Conservation (phyloP, 2,797 vertebrate species). For the Gymnothorax reevesii region DNA sequence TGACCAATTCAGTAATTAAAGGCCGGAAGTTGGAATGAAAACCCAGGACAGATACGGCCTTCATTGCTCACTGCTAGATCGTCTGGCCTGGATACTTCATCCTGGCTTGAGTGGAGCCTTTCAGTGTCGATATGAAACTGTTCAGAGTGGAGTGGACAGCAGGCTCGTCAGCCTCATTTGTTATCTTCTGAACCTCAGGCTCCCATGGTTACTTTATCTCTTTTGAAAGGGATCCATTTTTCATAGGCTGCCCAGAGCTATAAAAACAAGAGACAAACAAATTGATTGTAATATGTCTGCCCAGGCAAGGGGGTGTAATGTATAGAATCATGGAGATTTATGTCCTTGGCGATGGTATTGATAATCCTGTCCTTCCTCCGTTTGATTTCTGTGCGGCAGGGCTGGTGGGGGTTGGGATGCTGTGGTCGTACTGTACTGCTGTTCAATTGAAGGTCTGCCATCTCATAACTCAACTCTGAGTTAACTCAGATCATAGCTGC, state of each 20-base stretch:
- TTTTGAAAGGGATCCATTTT: conserved; percentile 68
- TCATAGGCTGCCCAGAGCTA: conserved; percentile 61
- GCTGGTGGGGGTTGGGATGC: background rate
- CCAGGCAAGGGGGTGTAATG: conserved; percentile 56
- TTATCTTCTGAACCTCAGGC: conserved; percentile 58
- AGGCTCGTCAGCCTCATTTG: conserved; percentile 56
- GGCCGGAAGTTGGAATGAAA: too few species aligned
- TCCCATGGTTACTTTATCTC: conserved; percentile 64
- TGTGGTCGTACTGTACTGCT: background rate
- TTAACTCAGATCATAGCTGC: background rate
- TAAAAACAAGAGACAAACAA: conserved; percentile 72
- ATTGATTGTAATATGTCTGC: conserved; percentile 67
- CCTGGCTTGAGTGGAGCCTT: background rate
- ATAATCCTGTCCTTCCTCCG: conserved; percentile 36
- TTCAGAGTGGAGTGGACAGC: background rate
- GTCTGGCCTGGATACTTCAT: background rate
- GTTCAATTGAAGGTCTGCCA: background rate
- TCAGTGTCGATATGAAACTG: background rate
- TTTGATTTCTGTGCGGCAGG: background rate
- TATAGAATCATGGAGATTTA: conserved; percentile 62
- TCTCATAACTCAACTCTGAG: too few species aligned
- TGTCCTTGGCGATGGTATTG: conserved; percentile 52
- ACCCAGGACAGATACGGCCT: too few species aligned
- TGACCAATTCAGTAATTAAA: too few species aligned
- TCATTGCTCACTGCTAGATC: too few species aligned